Evolutionary conservation across 1,140 invertebrate genomes (phyloP).

Genomic region (Geopemphigus sp.): DNA sequence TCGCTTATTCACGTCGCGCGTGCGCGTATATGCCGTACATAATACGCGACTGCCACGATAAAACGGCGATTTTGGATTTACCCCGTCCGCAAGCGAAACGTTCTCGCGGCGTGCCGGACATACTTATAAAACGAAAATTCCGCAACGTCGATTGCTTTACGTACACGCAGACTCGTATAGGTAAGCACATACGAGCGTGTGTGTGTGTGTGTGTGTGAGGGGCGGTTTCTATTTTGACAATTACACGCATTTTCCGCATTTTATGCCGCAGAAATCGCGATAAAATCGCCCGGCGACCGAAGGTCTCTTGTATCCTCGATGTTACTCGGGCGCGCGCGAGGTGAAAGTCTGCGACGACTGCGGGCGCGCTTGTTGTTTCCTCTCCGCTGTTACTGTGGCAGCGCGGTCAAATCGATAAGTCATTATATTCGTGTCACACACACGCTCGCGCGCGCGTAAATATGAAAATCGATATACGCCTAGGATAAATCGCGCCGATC

Average conservation of each 20-base stretch:
- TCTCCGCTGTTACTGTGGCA: background rate
- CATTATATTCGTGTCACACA: slow-evolving; percentile 34
- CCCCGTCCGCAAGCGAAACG: no score
- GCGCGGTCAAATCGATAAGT: slow-evolving; percentile 45
- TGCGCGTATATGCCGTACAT: no score
- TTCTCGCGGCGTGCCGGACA: background rate
- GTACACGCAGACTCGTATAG: background rate
- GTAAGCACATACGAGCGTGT: background rate
- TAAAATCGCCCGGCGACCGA: slow-evolving; percentile 26
- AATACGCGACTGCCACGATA: background rate
- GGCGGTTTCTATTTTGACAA: slow-evolving; percentile 13
- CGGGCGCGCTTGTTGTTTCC: no score
- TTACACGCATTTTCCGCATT: slow-evolving; percentile 16
- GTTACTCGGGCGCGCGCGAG: background rate
- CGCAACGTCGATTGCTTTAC: no score
- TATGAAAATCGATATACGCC: no score
- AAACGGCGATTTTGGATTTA: background rate
- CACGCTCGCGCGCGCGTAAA: no score
- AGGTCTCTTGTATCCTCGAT: no score
- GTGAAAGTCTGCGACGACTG: no score
- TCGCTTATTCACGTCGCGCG: no score
- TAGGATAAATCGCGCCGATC: no score
- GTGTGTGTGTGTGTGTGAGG: background rate
- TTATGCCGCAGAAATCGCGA: slow-evolving; percentile 14
- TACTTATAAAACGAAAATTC: background rate